Percentiles rank a stretch among this genome's conserved stretches.
Evolutionary conservation across 2,888 invertebrate species (phyloP).

Genomic region (Dusona sp.): DNA sequence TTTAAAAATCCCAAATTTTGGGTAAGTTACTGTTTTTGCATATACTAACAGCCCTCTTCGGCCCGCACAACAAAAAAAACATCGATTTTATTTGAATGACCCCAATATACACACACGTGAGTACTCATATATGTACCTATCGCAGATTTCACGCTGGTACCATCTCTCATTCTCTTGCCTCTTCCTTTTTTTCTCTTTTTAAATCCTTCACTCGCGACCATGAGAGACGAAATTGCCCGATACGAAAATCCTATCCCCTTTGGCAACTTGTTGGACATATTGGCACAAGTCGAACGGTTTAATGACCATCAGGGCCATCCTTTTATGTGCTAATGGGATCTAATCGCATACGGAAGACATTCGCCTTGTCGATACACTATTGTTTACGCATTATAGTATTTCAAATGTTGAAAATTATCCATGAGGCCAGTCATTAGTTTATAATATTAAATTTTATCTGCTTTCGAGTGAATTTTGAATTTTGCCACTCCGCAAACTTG

Average conservation of each 20-base stretch:
- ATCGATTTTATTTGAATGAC: no score
- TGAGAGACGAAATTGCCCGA: slow-evolving; percentile 22
- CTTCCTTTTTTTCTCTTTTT: neutral
- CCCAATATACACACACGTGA: neutral
- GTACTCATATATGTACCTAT: neutral
- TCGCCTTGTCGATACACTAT: neutral
- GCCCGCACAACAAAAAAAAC: no score
- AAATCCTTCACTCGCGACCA: slow-evolving; percentile 1
- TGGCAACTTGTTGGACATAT: slow-evolving; percentile 41
- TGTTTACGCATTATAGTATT: neutral
- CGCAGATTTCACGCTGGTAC: neutral
- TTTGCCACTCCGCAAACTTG: no score
- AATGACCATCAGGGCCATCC: neutral
- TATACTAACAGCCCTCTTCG: no score
- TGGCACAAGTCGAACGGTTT: slow-evolving; percentile 27
- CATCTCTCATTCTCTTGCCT: neutral
- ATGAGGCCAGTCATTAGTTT: no score
- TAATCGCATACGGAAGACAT: neutral
- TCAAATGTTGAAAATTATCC: neutral
- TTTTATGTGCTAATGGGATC: neutral
- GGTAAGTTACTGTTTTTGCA: no score
- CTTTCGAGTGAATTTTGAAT: no score
- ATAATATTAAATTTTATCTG: no score
- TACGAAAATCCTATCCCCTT: slow-evolving; percentile 15
- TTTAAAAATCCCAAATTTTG: no score